phyloP scores from a whole-genome alignment of 2,888 invertebrate genomes.

The Poecilobothrus nobilitatus region DNA sequence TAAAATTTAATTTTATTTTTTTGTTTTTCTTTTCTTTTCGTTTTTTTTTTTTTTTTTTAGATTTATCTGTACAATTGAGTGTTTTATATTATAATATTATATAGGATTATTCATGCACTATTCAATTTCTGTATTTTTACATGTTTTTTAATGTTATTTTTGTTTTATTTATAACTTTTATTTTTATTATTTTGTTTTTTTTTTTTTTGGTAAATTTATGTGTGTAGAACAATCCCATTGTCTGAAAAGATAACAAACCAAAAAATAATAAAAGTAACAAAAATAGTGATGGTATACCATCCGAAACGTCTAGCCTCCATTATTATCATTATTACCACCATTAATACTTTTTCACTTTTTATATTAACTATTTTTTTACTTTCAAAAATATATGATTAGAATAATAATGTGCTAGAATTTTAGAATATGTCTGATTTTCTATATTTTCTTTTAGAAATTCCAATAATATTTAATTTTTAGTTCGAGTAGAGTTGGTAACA shows the following conservation, averaged over 20 bases:
- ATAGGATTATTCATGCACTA: conserved; percentile 1
- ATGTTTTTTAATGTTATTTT: no score
- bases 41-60: not conserved
- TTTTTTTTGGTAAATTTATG: not conserved
- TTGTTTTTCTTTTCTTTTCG: not conserved
- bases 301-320: not conserved
- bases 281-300: not conserved
- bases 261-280: not conserved
- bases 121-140: not conserved
- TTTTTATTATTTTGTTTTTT: not conserved
- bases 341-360: not conserved
- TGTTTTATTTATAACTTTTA: no score
- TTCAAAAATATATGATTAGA: no score
- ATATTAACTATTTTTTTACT: not conserved
- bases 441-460: no score
- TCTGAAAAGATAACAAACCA: not conserved
- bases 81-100: no score
- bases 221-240: not conserved
- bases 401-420: no score
- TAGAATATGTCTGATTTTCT: no score
- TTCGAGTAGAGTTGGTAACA: no score
- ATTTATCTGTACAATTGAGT: not conserved
- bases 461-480: no score
- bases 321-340: not conserved
- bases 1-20: no score